Evolutionary conservation across 2,888 invertebrate genomes (phyloP), one percentile per base, ranked within the genome.

Genomic region (Strigamia transsilvanica): DNA sequence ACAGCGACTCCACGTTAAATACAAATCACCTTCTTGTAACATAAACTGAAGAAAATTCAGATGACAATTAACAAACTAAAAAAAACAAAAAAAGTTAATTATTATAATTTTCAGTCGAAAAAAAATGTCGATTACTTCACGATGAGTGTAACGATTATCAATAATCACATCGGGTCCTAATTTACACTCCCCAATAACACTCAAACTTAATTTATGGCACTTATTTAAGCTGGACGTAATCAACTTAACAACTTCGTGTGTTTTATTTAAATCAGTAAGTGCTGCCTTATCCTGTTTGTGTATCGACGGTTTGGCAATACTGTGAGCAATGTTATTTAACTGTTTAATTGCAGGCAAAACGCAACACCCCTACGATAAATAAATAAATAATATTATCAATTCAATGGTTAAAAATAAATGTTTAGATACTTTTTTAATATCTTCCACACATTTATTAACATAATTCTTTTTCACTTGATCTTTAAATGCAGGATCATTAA

Each of bases 41-140:
- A 89, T 86, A 85, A 89, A 89, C 83, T 88, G 88, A 82, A 90
- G 86, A 85, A 90, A 88, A 83, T 87, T 87, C 83, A 90, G 86
- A 84, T 89, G 89, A 6, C 86, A 87, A 18, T 86, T 85, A 80
- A 90, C 87, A 84, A 88, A 88, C 88, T 90, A 86, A 80, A 83
- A 84, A 66, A 79, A 79, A 66, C 46, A 80, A 32, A 81, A 34
- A 34, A 82, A 34, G 3, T 46, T 15, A 82, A 80, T 82, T 21
- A 56, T 6, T n/a, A 6, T 56, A n/a, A n/a, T 46, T 46, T 46
- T 46, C 12, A 61, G 7, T 7, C 18, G 6, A 6, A 61, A 18
- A 61, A 81, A 42, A 80, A 21, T 23, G 12, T 46, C 10, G 84
- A 87, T 85, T 85, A 89, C 89, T 85, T 89, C 88, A 82, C 87